Evolutionary conservation across 1,140 invertebrate genomes (phyloP).

Genomic region (Probaryconus sp.): DNA sequence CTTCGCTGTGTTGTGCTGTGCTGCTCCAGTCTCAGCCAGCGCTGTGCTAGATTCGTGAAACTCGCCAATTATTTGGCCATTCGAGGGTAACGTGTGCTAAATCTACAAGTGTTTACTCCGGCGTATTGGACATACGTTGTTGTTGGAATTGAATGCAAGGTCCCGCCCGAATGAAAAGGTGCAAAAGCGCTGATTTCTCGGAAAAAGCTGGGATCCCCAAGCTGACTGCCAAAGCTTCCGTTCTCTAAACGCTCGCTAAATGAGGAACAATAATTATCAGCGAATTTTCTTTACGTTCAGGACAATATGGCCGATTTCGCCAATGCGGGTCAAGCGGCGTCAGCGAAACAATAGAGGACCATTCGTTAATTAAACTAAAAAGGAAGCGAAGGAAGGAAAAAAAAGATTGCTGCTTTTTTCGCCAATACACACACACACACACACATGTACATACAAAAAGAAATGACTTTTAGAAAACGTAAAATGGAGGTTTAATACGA

Average conservation of each 20-base stretch:
- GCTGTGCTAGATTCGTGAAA: constrained; percentile 70
- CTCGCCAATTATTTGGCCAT: constrained; percentile 77
- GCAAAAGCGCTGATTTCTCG: constrained; percentile 73
- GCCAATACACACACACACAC: no score
- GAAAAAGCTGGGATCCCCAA: constrained; percentile 58
- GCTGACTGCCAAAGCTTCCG: neutral
- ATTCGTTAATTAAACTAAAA: constrained; percentile 11
- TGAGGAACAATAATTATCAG: constrained; percentile 70
- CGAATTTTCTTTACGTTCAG: constrained; percentile 41
- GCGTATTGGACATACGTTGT: constrained; percentile 1
- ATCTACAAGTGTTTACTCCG: constrained; percentile 77
- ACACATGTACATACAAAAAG: no score
- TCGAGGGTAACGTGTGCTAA: constrained; percentile 76
- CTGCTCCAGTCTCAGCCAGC: no score
- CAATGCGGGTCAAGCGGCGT: constrained; percentile 72
- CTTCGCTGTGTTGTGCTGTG: no score
- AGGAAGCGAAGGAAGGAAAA: neutral
- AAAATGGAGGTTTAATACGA: no score
- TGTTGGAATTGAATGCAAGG: constrained; percentile 25
- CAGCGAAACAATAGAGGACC: constrained; percentile 53
- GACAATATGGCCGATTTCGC: constrained; percentile 60
- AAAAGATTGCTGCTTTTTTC: constrained; percentile 10
- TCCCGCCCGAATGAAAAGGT: constrained; percentile 43
- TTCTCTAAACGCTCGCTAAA: constrained; percentile 48
- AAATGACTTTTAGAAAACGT: no score